Evolutionary conservation across 1,140 invertebrate genomes (phyloP), one percentile per base, ranked within the genome.

Genomic region (Pygmarrhopalites habei): DNA sequence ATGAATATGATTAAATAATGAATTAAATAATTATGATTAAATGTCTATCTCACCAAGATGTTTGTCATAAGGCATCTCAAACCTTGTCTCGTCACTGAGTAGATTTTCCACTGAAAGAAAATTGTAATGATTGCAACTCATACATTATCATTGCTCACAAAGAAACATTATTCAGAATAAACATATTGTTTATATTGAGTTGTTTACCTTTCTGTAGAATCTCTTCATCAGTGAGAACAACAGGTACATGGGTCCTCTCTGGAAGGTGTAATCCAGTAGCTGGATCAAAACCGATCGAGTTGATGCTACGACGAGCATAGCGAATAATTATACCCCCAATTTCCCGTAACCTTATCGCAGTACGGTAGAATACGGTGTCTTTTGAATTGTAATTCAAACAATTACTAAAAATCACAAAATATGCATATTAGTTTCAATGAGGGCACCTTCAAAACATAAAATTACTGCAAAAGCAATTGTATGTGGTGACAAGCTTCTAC

Each of bases 311-410:
- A 2, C 85, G 80, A 3, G 86, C 85, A 73, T 88, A 82, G 23
- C 87, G 83, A 69, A 95, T 86, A 15, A 94, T 78, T 17, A 62
- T 55, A 23, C 71, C 66, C 67, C 81, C 81, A 76, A 91, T 86
- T 70, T 95, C 91, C 51, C 88, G 82, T 83, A 96, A 86, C 72
- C 86, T 89, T 1, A 91, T 78, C 17, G 88, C 94, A 7, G 90
- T 87, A 64, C 86, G 84, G 76, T 87, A 86, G 73, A 84, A 85
- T 14, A 82, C 74, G 5, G 93, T 96, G 71, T 95, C 92, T 75
- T 92, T 93, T 58, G 90, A 87, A 78, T 98, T 97, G 73, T 98
- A 98, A 0, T 86, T 88, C 60, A 95, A 80, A 75, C 95, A 98
- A 75, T 98, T 98, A 58, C n/a, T n/a, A n/a, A n/a, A n/a, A n/a